A percentile compares a stretch with the other conserved stretches of the same genome.
These are phyloP conservation scores for Indicator indicator DNA, from an alignment of 2,113 vertebrate genomes.

Conservation along the genomic window DNA sequence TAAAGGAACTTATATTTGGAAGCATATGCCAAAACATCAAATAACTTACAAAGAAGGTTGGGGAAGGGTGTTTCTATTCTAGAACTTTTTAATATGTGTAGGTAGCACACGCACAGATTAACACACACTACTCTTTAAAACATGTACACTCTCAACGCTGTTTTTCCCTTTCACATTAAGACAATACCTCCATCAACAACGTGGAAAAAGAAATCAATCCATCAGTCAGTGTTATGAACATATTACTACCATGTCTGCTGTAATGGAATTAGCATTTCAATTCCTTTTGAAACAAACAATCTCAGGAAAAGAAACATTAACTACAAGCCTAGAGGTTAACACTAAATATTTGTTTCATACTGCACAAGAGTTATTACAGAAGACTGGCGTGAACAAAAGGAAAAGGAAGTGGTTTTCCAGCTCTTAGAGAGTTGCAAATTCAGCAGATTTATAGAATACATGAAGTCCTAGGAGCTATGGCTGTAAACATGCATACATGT, in stretches of 20 bases:
- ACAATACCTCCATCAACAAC: background rate
- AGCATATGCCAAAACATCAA: background rate
- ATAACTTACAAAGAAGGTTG: background rate
- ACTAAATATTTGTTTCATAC: background rate
- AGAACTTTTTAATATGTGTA: background rate
- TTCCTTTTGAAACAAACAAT: constrained; percentile 36
- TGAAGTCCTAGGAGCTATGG: background rate
- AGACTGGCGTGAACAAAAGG: background rate
- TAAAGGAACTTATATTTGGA: background rate
- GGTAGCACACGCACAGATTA: background rate
- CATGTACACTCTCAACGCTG: background rate
- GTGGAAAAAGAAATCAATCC: background rate
- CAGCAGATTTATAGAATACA: background rate
- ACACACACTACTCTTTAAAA: background rate
- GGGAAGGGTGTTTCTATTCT: rapidly evolving
- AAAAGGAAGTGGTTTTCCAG: constrained; percentile 37
- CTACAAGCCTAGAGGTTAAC: background rate
- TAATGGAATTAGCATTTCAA: background rate
- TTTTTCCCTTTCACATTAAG: background rate
- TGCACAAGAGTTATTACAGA: background rate
- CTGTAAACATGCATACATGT: rapidly evolving
- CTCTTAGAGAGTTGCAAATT: background rate
- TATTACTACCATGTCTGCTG: background rate
- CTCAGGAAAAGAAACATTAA: constrained; percentile 33
- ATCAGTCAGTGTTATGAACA: background rate